Conservation (phyloP, 2,113 vertebrate genomes). For the Cepphus grylle region DNA sequence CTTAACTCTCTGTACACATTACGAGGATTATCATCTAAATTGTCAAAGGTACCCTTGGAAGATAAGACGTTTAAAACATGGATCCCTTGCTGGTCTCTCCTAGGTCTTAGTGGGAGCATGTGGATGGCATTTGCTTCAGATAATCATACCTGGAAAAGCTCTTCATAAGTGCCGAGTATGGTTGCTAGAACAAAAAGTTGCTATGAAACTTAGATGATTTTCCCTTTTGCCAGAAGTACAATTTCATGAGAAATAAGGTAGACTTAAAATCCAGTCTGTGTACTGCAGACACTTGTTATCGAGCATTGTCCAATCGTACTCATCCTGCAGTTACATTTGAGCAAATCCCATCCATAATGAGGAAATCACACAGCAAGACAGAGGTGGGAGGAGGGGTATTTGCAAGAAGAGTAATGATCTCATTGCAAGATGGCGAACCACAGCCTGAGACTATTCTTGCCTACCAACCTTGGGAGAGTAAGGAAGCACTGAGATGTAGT, state of each 20-base stretch:
- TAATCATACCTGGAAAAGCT: not conserved
- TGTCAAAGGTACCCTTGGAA: not conserved
- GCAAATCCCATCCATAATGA: not conserved
- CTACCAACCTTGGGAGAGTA: not conserved
- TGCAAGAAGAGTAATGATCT: not conserved
- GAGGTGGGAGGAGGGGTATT: not conserved
- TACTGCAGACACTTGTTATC: not conserved
- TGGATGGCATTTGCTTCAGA: not conserved
- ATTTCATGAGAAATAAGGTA: not conserved
- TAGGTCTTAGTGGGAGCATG: not conserved
- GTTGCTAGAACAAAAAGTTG: not conserved
- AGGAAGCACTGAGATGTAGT: not conserved
- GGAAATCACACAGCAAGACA: not conserved
- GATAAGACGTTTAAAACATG: not conserved
- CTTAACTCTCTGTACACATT: rapidly evolving
- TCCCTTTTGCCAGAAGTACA: not conserved
- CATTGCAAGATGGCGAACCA: not conserved
- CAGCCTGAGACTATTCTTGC: not conserved
- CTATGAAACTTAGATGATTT: not conserved
- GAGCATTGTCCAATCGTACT: not conserved
- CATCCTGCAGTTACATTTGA: not conserved
- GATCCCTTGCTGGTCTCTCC: not conserved
- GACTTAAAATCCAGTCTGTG: not conserved
- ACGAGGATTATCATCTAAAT: not conserved
- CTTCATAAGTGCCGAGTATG: not conserved